A percentile compares a stretch with the other conserved stretches of the same genome.
Evolutionary conservation across 2,113 vertebrate genomes (phyloP).

Genomic region (Notarius lentiginosus): DNA sequence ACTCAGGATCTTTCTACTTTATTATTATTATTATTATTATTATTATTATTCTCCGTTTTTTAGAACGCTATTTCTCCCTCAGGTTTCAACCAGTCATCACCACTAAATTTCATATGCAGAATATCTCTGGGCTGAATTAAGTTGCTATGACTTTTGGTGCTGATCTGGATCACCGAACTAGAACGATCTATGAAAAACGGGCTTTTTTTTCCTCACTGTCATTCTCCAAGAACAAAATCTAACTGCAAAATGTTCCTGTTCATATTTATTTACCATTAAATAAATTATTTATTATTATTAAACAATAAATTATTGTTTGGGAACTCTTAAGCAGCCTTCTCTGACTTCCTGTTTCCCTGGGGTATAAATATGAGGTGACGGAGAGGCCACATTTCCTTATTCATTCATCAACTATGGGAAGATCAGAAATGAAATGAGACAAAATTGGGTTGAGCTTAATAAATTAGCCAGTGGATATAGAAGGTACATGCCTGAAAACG

Average conservation of each 20-base stretch:
- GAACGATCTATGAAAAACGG: no score
- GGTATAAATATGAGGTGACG: not conserved
- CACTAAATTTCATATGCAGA: no score
- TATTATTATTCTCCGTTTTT: no score
- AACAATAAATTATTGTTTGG: not conserved
- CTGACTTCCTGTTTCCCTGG: not conserved
- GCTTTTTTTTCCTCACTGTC: not conserved
- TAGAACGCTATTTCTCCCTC: no score
- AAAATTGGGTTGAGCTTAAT: not conserved
- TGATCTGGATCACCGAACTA: no score
- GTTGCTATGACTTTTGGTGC: no score
- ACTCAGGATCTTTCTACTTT: no score
- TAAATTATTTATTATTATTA: no score
- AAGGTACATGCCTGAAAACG: not conserved
- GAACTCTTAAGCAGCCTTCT: not conserved
- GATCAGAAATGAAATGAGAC: not conserved
- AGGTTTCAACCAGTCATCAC: no score
- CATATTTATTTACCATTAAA: not conserved
- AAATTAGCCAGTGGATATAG: not conserved
- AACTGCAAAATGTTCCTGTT: not conserved
- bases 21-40: no score
- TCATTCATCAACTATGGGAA: not conserved
- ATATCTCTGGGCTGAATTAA: no score
- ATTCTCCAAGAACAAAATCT: not conserved
- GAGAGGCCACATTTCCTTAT: not conserved